phyloP scores from a whole-genome alignment of 2,888 invertebrate species.

The Caenorhabditis drosophilae region DNA sequence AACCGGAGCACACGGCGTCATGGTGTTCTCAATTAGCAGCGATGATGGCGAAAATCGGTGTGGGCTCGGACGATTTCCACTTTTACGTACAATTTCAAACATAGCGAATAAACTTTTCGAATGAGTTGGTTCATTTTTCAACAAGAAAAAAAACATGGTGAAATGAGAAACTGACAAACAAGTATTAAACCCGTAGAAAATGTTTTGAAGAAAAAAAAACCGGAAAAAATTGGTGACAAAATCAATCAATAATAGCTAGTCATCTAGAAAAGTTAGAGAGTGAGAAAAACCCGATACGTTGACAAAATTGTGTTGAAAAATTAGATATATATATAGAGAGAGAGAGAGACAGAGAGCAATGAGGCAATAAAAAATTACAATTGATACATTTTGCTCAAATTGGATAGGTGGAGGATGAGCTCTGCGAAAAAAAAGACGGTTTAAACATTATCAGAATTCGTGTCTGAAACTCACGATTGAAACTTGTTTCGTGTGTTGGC shows the following conservation, averaged over 20 bases:
- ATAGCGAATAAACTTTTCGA: too few relatives aligned
- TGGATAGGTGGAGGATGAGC: constrained; percentile 47
- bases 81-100: too few relatives aligned
- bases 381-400: too few relatives aligned
- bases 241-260: too few relatives aligned
- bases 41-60: constrained; percentile 36
- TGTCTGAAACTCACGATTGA: constrained; percentile 49
- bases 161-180: not conserved
- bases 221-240: too few relatives aligned
- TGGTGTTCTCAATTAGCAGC: constrained; percentile 40
- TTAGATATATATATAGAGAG: too few relatives aligned
- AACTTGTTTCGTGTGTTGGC: constrained; percentile 52
- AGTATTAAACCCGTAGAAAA: not conserved
- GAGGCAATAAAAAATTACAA: too few relatives aligned
- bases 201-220: not conserved
- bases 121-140: constrained; percentile 6
- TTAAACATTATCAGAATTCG: too few relatives aligned
- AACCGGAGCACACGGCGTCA: constrained; percentile 26
- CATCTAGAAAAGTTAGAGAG: too few relatives aligned
- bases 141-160: not conserved
- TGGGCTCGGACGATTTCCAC: constrained; percentile 29
- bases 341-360: too few relatives aligned
- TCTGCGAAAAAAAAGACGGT: constrained; percentile 38
- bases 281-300: too few relatives aligned
- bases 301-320: too few relatives aligned